Conservation (phyloP, 2,888 invertebrate genomes). For the Brachylomia viminalis region DNA sequence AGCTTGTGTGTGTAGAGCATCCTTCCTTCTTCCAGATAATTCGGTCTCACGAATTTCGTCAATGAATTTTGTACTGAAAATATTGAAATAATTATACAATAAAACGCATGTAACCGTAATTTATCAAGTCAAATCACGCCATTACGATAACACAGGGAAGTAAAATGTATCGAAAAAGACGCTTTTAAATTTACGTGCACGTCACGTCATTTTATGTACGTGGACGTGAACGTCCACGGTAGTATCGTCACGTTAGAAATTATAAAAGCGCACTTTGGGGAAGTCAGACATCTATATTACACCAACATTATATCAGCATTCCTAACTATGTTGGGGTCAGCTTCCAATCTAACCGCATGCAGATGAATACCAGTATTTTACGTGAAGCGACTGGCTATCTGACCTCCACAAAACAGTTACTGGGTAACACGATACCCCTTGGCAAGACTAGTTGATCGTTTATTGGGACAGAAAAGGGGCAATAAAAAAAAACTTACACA, state of each 20-base stretch:
- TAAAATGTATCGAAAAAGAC: too few relatives aligned
- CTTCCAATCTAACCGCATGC: neutral
- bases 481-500: slow-evolving; percentile 72
- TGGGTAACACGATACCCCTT: neutral
- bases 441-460: neutral
- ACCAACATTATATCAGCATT: neutral
- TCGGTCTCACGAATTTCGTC: slow-evolving; percentile 54
- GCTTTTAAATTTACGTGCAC: too few relatives aligned
- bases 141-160: too few relatives aligned
- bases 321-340: too few relatives aligned
- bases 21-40: slow-evolving; percentile 52
- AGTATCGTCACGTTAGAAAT: too few relatives aligned
- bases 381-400: neutral
- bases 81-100: neutral
- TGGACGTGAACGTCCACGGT: too few relatives aligned
- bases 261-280: too few relatives aligned
- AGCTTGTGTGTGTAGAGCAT: slow-evolving; percentile 59
- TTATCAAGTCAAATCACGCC: too few relatives aligned
- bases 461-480: neutral
- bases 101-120: neutral
- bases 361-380: neutral
- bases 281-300: too few relatives aligned
- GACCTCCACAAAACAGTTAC: neutral
- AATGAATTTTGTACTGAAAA: slow-evolving; percentile 68
- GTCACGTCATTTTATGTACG: too few relatives aligned